Percentiles rank a stretch among this genome's conserved stretches.
These are phyloP conservation scores for Gopherus flavomarginatus DNA, from an alignment of 2,113 vertebrate genomes.

Conservation along the genomic window DNA sequence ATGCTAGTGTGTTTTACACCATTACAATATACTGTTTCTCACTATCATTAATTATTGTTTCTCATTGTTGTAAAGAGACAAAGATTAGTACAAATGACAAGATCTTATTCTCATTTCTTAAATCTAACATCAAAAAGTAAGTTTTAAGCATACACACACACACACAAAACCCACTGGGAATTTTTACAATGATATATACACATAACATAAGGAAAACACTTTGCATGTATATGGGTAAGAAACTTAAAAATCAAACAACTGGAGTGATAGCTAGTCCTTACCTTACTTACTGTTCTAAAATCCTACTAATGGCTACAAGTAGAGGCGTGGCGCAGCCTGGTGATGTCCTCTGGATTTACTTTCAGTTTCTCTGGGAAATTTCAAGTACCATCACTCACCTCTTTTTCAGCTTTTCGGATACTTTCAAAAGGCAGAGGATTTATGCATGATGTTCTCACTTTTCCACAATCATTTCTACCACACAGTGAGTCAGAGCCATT, in stretches of 20 bases:
- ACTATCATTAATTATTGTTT: not conserved
- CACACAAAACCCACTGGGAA: not conserved
- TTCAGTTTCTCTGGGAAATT: not conserved
- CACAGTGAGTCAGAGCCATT: not conserved
- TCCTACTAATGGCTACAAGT: not conserved
- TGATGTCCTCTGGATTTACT: not conserved
- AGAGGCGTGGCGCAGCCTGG: not conserved
- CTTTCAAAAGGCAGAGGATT: not conserved
- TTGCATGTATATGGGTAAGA: not conserved
- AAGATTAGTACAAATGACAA: not conserved
- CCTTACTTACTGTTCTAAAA: not conserved
- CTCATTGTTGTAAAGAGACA: not conserved
- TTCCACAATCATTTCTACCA: not conserved
- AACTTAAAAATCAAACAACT: not conserved
- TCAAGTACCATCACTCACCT: not conserved
- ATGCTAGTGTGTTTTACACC: not conserved
- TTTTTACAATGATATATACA: not conserved
- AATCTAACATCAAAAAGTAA: not conserved
- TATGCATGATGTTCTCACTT: not conserved
- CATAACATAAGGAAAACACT: not conserved
- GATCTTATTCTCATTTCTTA: not conserved
- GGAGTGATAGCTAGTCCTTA: not conserved
- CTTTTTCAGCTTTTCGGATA: not conserved
- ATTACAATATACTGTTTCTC: not conserved
- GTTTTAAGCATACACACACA: not conserved